phyloP scores from a whole-genome alignment of 2,888 invertebrate species.

The Dioctria rufipes region DNA sequence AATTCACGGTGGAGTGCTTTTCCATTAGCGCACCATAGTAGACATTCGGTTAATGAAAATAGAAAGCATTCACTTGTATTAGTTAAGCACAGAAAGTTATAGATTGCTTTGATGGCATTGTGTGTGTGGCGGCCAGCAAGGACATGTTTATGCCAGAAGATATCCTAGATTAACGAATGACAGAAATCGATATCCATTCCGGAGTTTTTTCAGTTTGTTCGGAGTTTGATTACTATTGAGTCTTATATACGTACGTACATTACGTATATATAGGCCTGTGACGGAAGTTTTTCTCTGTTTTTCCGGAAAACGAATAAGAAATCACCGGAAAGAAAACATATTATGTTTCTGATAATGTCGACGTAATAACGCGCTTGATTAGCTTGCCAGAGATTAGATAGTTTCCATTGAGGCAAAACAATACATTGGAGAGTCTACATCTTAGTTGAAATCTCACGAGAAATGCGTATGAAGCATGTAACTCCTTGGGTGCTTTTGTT shows the following conservation, averaged over 20 bases:
- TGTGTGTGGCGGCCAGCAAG: slow-evolving; percentile 10
- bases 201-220: slow-evolving; percentile 31
- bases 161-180: slow-evolving; percentile 43
- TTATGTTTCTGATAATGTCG: slow-evolving; percentile 25
- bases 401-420: neutral
- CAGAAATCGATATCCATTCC: slow-evolving; percentile 50
- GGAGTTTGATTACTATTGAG: slow-evolving; percentile 22
- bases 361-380: slow-evolving; percentile 48
- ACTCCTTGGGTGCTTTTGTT: too few species aligned
- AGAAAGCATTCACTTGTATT: slow-evolving; percentile 34
- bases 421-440: too few species aligned
- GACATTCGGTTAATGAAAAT: slow-evolving; percentile 54
- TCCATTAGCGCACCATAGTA: slow-evolving; percentile 51
- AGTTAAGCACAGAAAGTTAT: neutral
- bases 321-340: neutral
- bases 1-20: slow-evolving; percentile 57
- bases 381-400: slow-evolving; percentile 30
- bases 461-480: too few species aligned
- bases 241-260: neutral
- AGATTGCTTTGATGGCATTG: neutral
- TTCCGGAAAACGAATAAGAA: neutral
- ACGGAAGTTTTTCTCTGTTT: slow-evolving; percentile 27
- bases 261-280: neutral
- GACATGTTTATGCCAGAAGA: slow-evolving; percentile 16
- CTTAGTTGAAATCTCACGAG: too few species aligned